A percentile compares a stretch with the other conserved stretches of the same genome.
Conservation (phyloP, 2,888 invertebrate genomes). For the Myathropa florea region DNA sequence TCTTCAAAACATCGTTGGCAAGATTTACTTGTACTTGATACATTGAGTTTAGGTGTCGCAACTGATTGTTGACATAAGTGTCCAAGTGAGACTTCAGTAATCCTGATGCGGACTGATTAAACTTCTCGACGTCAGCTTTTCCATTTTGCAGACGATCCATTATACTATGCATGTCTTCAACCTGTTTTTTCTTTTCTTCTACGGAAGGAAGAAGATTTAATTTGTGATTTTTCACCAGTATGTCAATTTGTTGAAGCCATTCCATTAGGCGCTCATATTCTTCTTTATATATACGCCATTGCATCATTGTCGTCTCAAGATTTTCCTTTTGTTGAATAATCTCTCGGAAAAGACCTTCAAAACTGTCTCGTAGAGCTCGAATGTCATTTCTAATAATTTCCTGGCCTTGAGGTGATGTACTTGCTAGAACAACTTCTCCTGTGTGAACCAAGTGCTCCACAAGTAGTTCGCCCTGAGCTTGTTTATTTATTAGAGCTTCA, state of each 20-base stretch:
- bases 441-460: slow-evolving; percentile 93
- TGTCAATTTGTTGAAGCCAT: slow-evolving; percentile 96
- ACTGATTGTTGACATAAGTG: slow-evolving; percentile 92
- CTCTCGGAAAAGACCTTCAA: slow-evolving; percentile 91
- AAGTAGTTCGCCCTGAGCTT: slow-evolving; percentile 93
- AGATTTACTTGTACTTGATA: slow-evolving; percentile 94
- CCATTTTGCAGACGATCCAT: slow-evolving; percentile 88
- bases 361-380: slow-evolving; percentile 91
- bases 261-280: slow-evolving; percentile 95
- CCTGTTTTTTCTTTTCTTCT: slow-evolving; percentile 92
- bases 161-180: slow-evolving; percentile 89
- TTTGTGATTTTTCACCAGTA: slow-evolving; percentile 94
- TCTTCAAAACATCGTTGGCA: slow-evolving; percentile 93
- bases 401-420: slow-evolving; percentile 90
- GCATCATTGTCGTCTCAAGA: slow-evolving; percentile 89
- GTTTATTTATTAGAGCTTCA: slow-evolving; percentile 91
- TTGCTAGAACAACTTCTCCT: slow-evolving; percentile 92
- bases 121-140: slow-evolving; percentile 90
- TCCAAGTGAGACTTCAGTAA: slow-evolving; percentile 92
- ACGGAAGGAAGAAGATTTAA: slow-evolving; percentile 89
- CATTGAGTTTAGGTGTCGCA: slow-evolving; percentile 91
- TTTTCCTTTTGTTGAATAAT: slow-evolving; percentile 92
- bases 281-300: slow-evolving; percentile 95
- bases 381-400: slow-evolving; percentile 91
- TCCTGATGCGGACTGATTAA: slow-evolving; percentile 89